phyloP scores from a whole-genome alignment of 2,888 invertebrate species.

The Troides aeacus region DNA sequence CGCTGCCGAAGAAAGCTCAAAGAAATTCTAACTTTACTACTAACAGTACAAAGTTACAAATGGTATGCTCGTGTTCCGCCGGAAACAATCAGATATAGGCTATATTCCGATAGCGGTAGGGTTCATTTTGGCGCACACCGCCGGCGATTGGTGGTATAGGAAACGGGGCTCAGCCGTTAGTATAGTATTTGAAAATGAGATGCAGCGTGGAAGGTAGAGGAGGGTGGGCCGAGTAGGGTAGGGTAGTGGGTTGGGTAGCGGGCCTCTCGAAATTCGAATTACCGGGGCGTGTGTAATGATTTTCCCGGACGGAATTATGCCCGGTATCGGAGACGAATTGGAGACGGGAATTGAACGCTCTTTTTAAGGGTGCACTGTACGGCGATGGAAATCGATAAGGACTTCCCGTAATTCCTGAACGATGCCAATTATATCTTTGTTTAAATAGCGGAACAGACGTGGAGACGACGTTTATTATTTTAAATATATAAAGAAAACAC shows the following conservation, averaged over 20 bases:
- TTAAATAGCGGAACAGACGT: slow-evolving; percentile 1
- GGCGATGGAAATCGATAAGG: slow-evolving; percentile 38
- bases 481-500: no score
- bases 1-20: slow-evolving; percentile 52
- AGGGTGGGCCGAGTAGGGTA: slow-evolving; percentile 40
- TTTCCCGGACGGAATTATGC: slow-evolving; percentile 77
- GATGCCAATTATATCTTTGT: slow-evolving; percentile 25
- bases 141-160: slow-evolving; percentile 48
- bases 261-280: slow-evolving; percentile 76
- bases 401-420: slow-evolving; percentile 32
- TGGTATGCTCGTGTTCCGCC: slow-evolving; percentile 47
- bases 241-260: slow-evolving; percentile 37
- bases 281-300: slow-evolving; percentile 79
- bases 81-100: slow-evolving; percentile 44
- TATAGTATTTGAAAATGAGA: slow-evolving; percentile 78
- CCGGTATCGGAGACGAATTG: slow-evolving; percentile 69
- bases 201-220: slow-evolving; percentile 63
- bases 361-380: slow-evolving; percentile 45
- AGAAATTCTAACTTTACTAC: slow-evolving; percentile 68
- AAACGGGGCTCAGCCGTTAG: slow-evolving; percentile 60
- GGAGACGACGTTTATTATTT: background rate
- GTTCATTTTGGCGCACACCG: slow-evolving; percentile 53
- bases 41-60: slow-evolving; percentile 65
- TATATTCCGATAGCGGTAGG: slow-evolving; percentile 47
- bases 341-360: slow-evolving; percentile 51